Base-by-base conservation (phyloP, 1,140 invertebrate genomes). In the Ceratina calcarata region DNA sequence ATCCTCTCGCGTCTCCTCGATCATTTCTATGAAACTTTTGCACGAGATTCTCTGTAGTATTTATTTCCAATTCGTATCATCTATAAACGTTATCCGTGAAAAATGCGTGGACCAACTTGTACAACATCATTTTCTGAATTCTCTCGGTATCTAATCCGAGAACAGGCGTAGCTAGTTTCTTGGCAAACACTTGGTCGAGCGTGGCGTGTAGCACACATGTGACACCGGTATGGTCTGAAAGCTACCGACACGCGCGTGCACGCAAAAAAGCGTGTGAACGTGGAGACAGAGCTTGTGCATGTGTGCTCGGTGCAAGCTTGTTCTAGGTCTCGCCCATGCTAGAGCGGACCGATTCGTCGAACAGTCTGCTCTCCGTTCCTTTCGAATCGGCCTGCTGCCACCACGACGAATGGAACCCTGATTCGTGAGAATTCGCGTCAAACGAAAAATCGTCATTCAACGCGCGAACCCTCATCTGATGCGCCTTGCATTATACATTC, bases 361-460 rank as follows among this genome's bases (percentile, higher is more conserved):
- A 83, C 58, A 68, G 62, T 71, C 8, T 32, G 18, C 16, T 10
- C 55, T 57, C 51, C 73, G 49, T 64, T 68, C 83, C 83, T 84
- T 83, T 84, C 78, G 75, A 51, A 71, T 73, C 70, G 51, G 61
- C 70, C 24, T 60, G 72, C 27, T 61, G 73, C 83, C 74, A 87
- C 84, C 86, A 89, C 88, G 88, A 88, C 83, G 75, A 60, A 65
- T 61, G 53, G 70, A 58, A 51, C 27, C 53, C 57, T 65, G 79
- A 71, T 80, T 82, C 80, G 85, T 86, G 83, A 83, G 85, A 86
- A 86, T 68, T 55, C 71, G 55, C 49, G 86, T 71, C 64, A 75
- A 87, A 84, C 84, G 86, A 85, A 87, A 83, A 80, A 87, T 87
- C 85, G 73, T 45, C 64, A 87, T 87, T 85, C 86, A 62, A n/a